phyloP scores from a whole-genome alignment of 1,140 invertebrate genomes.

The Zophobas atratus region DNA sequence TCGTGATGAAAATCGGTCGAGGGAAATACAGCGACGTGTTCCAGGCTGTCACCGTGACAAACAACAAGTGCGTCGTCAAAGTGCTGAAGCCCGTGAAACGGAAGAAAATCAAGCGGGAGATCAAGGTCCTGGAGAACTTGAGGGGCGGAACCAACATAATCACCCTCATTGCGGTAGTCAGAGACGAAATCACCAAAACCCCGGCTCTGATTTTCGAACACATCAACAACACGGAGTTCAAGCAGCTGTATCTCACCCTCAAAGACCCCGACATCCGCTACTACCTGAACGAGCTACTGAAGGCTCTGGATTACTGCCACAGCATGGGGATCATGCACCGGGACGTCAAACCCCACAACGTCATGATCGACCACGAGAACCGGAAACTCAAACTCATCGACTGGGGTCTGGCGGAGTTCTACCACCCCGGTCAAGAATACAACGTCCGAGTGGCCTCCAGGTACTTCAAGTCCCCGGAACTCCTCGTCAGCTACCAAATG shows the following conservation, averaged over 20 bases:
- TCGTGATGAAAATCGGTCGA: conserved; percentile 97
- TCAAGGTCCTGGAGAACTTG: conserved; percentile 99
- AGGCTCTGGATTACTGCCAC: conserved; percentile 99
- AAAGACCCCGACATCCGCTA: conserved; percentile 99
- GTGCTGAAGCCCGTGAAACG: conserved; percentile 99
- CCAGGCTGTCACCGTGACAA: conserved; percentile 98
- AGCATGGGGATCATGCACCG: conserved; percentile 99
- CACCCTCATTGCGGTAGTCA: conserved; percentile 97
- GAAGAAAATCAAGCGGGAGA: conserved; percentile 99
- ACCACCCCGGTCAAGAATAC: conserved; percentile 99
- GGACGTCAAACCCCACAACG: conserved; percentile 99
- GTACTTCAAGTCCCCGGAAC: conserved; percentile 98
- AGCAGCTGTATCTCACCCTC: conserved; percentile 99
- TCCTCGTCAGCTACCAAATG: conserved; percentile 99
- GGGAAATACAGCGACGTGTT: conserved; percentile 99
- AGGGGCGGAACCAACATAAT: conserved; percentile 99
- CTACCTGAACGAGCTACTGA: conserved; percentile 81
- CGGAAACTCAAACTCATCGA: conserved; percentile 98
- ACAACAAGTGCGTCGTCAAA: conserved; percentile 99
- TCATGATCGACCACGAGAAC: conserved; percentile 99
- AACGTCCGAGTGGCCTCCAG: conserved; percentile 99
- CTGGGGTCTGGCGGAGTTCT: conserved; percentile 99
- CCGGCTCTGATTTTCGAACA: conserved; percentile 99
- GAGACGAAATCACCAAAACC: conserved; percentile 98
- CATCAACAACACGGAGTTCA: conserved; percentile 99